Evolutionary conservation across 2,888 invertebrate genomes (phyloP).

Genomic region (Dryobotodes eremita): DNA sequence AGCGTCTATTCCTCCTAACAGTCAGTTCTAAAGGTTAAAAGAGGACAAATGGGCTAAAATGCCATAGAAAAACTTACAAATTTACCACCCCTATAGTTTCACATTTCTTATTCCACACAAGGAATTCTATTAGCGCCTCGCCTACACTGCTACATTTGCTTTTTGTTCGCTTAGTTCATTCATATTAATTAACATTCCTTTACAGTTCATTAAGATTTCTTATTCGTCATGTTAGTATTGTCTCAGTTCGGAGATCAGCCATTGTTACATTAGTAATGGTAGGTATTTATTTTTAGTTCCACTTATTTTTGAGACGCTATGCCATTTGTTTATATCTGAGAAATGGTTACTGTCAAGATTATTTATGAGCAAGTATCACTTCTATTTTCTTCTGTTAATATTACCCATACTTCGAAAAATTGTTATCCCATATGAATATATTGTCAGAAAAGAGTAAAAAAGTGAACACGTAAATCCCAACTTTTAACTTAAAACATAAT

Average conservation of each 20-base stretch:
- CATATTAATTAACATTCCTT: conserved; percentile 59
- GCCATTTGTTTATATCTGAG: conserved; percentile 26
- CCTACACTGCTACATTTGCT: conserved; percentile 14
- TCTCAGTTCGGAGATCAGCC: conserved; percentile 45
- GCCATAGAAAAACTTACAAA: background rate
- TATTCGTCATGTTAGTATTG: conserved; percentile 48
- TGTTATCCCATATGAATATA: background rate
- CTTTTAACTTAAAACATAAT: background rate
- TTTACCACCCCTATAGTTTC: background rate
- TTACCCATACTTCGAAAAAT: background rate
- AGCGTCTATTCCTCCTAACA: background rate
- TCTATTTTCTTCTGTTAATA: conserved; percentile 2
- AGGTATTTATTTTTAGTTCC: conserved; percentile 40
- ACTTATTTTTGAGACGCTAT: conserved; percentile 34
- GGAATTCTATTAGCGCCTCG: conserved; percentile 16
- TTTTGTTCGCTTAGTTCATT: conserved; percentile 46
- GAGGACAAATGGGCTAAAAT: background rate
- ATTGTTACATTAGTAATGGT: conserved; percentile 44
- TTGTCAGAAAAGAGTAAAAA: background rate
- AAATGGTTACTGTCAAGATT: conserved; percentile 16
- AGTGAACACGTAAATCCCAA: conserved; percentile 1
- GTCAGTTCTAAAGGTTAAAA: background rate
- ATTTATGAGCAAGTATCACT: conserved; percentile 11
- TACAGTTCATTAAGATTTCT: conserved; percentile 57
- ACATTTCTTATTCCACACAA: conserved; percentile 8